Percentiles rank a stretch among this genome's conserved stretches.
These are phyloP conservation scores for Drosophila borborema DNA, from an alignment of 2,888 invertebrate species.

Conservation along the genomic window DNA sequence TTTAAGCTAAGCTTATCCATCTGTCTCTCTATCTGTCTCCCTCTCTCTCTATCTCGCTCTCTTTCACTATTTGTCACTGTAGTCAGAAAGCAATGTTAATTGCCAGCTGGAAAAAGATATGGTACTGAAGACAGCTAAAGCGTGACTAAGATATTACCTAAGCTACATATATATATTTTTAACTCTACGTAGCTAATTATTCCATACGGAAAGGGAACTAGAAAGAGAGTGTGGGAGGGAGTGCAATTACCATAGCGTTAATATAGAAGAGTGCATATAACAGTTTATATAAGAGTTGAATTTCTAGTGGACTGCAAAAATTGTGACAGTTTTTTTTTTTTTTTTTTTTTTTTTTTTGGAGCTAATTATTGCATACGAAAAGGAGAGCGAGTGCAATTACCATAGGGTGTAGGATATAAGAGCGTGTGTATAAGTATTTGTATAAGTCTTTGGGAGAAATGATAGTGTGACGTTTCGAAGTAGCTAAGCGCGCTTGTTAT, in stretches of 20 bases:
- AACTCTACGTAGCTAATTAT: conserved; percentile 68
- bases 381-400: conserved; percentile 8
- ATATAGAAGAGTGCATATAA: conserved; percentile 6
- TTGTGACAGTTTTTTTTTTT: conserved; percentile 19
- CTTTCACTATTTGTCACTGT: conserved; percentile 27
- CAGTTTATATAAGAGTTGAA: conserved; percentile 60
- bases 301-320: conserved; percentile 1
- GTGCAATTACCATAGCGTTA: conserved; percentile 65
- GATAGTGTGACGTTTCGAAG: conserved; percentile 1
- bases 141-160: conserved; percentile 79
- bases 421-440: background rate
- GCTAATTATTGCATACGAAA: conserved; percentile 61
- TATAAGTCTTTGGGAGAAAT: background rate
- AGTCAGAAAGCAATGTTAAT: conserved; percentile 65
- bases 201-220: conserved; percentile 24
- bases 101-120: conserved; percentile 64
- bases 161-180: conserved; percentile 39
- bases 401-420: conserved; percentile 2
- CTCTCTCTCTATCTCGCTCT: conserved; percentile 3
- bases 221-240: conserved; percentile 41
- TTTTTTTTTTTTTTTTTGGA: conserved; percentile 39
- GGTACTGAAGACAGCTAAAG: conserved; percentile 70
- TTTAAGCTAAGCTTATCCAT: conserved; percentile 14
- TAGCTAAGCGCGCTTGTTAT: conserved; percentile 53
- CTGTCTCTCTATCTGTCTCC: background rate